Conservation (phyloP, 1,140 invertebrate species). For the Bombus consobrinus region DNA sequence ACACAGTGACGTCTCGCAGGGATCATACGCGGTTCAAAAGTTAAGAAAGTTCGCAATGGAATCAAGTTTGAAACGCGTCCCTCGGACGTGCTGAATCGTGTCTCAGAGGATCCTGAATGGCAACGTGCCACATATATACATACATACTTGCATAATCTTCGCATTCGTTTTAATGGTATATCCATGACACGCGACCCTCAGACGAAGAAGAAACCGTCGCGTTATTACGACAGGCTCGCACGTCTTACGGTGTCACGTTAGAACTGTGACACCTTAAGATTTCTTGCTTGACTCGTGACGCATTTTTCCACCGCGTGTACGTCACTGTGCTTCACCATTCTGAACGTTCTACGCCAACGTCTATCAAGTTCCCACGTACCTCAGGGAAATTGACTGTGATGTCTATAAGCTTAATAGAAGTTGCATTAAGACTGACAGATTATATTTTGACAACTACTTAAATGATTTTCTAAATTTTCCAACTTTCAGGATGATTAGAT, state of each 20-base stretch:
- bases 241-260: neutral
- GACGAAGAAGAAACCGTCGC: neutral
- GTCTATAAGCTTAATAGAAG: neutral
- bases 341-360: neutral
- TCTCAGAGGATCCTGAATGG: neutral
- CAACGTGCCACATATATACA: conserved; percentile 37
- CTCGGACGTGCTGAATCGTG: conserved; percentile 16
- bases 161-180: conserved; percentile 45
- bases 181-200: neutral
- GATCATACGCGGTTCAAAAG: conserved; percentile 43
- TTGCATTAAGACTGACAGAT: neutral
- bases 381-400: neutral
- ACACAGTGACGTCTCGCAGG: conserved; percentile 17
- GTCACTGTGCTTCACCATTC: neutral
- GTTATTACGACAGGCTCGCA: conserved; percentile 4
- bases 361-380: neutral
- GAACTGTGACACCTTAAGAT: neutral
- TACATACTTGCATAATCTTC: conserved; percentile 61
- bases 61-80: conserved; percentile 32
- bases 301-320: neutral
- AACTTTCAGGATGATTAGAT: no score
- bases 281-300: neutral
- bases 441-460: neutral
- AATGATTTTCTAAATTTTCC: no score
- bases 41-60: conserved; percentile 52